Percentiles rank a stretch among this genome's conserved stretches.
Evolutionary conservation across 2,113 vertebrate species (phyloP).

Genomic region (Grammomys dolichurus): DNA sequence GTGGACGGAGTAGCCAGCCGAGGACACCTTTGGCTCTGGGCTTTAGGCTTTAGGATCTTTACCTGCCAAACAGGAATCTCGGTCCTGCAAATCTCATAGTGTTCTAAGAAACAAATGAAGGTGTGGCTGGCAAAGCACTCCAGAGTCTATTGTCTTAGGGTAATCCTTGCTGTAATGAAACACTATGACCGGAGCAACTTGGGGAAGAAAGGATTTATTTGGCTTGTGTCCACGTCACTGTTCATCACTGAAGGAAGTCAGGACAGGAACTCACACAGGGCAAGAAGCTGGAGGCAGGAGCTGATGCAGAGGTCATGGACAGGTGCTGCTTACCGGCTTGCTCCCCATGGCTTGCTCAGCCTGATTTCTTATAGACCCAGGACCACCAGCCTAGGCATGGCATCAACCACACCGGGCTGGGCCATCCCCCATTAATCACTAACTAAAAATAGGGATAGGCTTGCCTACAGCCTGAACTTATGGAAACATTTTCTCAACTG

Average conservation of each 20-base stretch:
- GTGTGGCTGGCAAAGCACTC: background rate
- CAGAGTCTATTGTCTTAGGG: background rate
- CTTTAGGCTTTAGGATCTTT: background rate
- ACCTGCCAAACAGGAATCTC: background rate
- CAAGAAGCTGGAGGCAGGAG: background rate
- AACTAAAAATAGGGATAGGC: background rate
- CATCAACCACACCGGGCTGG: background rate
- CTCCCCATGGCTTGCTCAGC: background rate
- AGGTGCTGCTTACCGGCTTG: background rate
- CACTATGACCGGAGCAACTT: background rate
- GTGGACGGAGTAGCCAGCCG: background rate
- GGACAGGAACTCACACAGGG: background rate
- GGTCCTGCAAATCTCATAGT: background rate
- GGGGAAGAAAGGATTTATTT: background rate
- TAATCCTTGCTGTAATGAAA: background rate
- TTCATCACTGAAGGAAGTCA: background rate
- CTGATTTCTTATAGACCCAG: background rate
- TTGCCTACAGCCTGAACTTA: background rate
- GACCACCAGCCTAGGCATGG: background rate
- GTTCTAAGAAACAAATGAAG: background rate
- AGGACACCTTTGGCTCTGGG: background rate
- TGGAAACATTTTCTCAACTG: background rate
- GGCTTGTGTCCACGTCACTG: background rate
- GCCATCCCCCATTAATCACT: background rate
- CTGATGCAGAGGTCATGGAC: background rate